phyloP scores from a whole-genome alignment of 2,113 vertebrate genomes.

The Cricetomys ansorgei region DNA sequence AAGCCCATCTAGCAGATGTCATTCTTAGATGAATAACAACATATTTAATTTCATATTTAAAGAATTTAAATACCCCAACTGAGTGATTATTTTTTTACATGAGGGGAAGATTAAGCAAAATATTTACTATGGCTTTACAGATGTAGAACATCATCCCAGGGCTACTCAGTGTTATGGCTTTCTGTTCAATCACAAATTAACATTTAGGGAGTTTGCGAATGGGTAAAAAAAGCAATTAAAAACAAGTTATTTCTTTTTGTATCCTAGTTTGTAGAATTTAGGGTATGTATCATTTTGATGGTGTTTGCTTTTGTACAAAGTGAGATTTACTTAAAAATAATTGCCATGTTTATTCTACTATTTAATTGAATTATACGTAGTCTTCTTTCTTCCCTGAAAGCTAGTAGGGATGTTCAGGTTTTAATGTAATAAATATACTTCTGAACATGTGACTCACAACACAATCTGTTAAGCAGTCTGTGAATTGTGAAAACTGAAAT shows the following conservation, averaged over 20 bases:
- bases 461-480: constrained; percentile 17
- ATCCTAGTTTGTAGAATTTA: constrained; percentile 15
- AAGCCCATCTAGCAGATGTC: background rate
- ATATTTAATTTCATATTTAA: background rate
- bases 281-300: constrained; percentile 17
- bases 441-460: background rate
- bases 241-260: constrained; percentile 13
- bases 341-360: background rate
- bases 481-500: background rate
- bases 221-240: background rate
- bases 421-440: background rate
- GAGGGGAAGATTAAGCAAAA: background rate
- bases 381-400: background rate
- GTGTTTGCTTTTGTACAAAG: background rate
- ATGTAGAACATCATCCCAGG: background rate
- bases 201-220: background rate
- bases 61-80: background rate
- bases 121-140: background rate
- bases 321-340: constrained; percentile 25
- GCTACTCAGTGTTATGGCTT: background rate
- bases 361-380: background rate
- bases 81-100: background rate
- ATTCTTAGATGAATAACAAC: background rate
- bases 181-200: constrained; percentile 7
- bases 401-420: background rate